Conservation (phyloP, 35 echinoderm and acorn worm genomes). For the Apostichopus parvimensis region DNA sequence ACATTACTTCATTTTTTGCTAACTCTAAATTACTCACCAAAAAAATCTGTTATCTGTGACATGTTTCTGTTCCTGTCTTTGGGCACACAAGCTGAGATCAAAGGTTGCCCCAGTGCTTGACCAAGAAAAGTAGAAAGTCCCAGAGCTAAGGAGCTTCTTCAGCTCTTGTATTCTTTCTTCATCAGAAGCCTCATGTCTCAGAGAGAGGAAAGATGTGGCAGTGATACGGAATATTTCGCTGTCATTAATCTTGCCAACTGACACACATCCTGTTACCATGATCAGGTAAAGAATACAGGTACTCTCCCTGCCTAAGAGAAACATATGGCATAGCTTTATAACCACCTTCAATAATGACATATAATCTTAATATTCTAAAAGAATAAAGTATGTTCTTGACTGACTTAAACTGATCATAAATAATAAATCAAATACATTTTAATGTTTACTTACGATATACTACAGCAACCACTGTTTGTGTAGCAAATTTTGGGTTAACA, state of each 20-base stretch:
- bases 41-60: slow-evolving; percentile 96
- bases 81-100: slow-evolving; percentile 93
- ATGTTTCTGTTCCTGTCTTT: slow-evolving; percentile 86
- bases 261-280: slow-evolving; percentile 84
- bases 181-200: slow-evolving; percentile 74
- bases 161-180: slow-evolving; percentile 88
- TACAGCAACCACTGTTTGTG: no score
- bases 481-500: no score
- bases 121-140: slow-evolving; percentile 97
- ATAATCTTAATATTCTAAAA: no score
- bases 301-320: slow-evolving; percentile 64
- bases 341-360: no score
- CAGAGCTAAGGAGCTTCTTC: slow-evolving; percentile 94
- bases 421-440: no score
- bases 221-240: slow-evolving; percentile 89
- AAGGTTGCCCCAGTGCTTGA: slow-evolving; percentile 58
- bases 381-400: no score
- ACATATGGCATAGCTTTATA: background rate
- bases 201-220: slow-evolving; percentile 85
- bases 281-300: slow-evolving; percentile 68
- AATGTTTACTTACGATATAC: no score
- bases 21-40: slow-evolving; percentile 60
- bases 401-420: no score
- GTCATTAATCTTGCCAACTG: slow-evolving; percentile 82
- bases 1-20: no score